Base-by-base conservation (phyloP, 2,113 vertebrate species). In the Charina bottae region DNA sequence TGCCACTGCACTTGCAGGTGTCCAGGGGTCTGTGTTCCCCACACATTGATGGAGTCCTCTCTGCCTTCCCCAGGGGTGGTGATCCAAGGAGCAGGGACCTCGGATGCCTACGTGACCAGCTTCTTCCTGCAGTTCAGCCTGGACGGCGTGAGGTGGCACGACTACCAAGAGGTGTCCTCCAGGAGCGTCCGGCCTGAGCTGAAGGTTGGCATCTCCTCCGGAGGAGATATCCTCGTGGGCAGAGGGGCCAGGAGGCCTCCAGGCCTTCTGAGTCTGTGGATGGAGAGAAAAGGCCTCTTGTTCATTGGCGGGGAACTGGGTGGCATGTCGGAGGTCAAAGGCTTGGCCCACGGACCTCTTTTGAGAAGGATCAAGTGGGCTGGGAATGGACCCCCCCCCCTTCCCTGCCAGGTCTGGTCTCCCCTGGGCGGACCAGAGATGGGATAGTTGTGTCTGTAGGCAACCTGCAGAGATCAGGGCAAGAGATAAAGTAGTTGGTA, bases 121-220 rank as follows among this genome's bases (percentile, higher is more conserved):
- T 98, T 98, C 96, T 97, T 96, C 28, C 97, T 99, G 12, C 98
- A 98, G 96, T 98, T 99, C 94, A 98, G 99, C 90, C 89, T 4
- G 0, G 97, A 98, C 11, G 97, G 97, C 7, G 83, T 26, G 9
- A 97, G 59, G 12, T 99, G 99, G 98, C 94, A 95, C 7, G 96
- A 96, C 7, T 98, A 98, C 94, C 96, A 90, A 17, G 97, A 98
- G 89, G 83, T 97, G 10, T 90, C 96, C 19, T 90, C 97, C 1
- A 6, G 21, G 21, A 96, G 97, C 0, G 60, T 92, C 2, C 94
- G 83, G 19, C 95, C 95, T 11, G 94, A 95, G 90, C 95, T 97
- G 6, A 97, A 98, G 98, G 98, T 0, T 0, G 46, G 12, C 0
- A 2, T 56, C 4, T 1, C 17, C 53, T 10, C 4, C 23, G 10